Base-by-base conservation (phyloP, 2,113 vertebrate genomes). In the Girardinichthys multiradiatus region DNA sequence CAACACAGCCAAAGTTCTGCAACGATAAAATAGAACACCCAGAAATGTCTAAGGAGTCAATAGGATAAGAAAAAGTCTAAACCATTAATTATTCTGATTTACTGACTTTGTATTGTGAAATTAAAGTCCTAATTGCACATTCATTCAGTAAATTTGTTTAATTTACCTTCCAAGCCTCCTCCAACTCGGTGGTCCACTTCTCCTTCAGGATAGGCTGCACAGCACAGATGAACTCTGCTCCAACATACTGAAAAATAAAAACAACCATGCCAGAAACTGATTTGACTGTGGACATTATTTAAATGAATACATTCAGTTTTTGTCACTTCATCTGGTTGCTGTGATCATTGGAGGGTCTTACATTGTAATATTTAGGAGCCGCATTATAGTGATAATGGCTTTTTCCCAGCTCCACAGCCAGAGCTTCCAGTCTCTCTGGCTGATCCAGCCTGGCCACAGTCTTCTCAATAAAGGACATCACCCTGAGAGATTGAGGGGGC, bases 381-480 rank as follows among this genome's bases (percentile, higher is more conserved):
- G 94, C 94, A 17, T 92, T 94, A 90, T 95, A 95, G 57, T 92
- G 92, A 69, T 91, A 94, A 81, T 95, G 94, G 77, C 92, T 93
- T 82, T 88, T 94, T n/a, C 94, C 94, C 74, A 95, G 90, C 69
- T 95, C 94, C 64, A 92, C 60, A 37, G 92, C 94, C 74, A 95
- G 89, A 54, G 81, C 78, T 39, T 94, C 92, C 79, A 95, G 83
- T 69, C 91, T 80, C 26, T 94, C 93, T 70, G 89, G 83, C 80
- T 95, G 93, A 63, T 95, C 94, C 63, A 95, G 84, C 72, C 94
- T 85, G 12, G 94, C 94, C 77, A 95, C 94, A 1, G 90, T 94
- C 80, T 95, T 95, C 91, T 95, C 94, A 24, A 95, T 95, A 64
- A 95, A 95, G 15, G 94, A 95, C 94, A 95, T 95, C 72, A 95